Conservation (phyloP, 2,888 invertebrate species). For the Thalpophila matura region DNA sequence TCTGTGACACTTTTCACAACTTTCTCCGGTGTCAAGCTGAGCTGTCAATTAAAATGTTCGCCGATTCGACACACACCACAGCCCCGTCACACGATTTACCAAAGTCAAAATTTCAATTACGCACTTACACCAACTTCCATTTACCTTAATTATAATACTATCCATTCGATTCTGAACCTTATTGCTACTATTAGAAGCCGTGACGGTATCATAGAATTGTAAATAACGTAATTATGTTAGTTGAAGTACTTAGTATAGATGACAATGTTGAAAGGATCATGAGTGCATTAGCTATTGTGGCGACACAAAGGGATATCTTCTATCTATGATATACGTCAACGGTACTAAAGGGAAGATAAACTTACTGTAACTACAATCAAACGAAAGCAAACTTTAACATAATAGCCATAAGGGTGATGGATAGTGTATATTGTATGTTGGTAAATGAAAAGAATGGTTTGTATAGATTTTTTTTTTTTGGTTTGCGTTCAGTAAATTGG, state of each 20-base stretch:
- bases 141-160: conserved; percentile 2
- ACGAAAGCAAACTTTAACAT: conserved; percentile 54
- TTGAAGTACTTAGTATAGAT: conserved; percentile 86
- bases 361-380: conserved; percentile 7
- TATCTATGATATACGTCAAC: conserved; percentile 83
- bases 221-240: conserved; percentile 52
- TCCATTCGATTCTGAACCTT: conserved; percentile 49
- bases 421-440: conserved; percentile 13
- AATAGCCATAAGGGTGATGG: conserved; percentile 35
- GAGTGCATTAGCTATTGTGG: conserved; percentile 88
- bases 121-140: conserved; percentile 62
- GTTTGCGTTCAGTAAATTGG: conserved; percentile 80
- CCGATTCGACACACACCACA: conserved; percentile 77
- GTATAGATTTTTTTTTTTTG: conserved; percentile 71
- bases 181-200: conserved; percentile 16
- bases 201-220: neutral
- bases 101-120: conserved; percentile 90
- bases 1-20: conserved; percentile 61
- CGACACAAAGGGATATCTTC: conserved; percentile 77
- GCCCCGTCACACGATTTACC: conserved; percentile 88
- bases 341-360: conserved; percentile 67
- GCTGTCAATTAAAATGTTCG: conserved; percentile 76
- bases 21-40: conserved; percentile 75
- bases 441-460: conserved; percentile 56
- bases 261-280: conserved; percentile 88